These are phyloP conservation scores for Neostethus bicornis DNA, from an alignment of 2,797 vertebrate species.

Conservation along the genomic window DNA sequence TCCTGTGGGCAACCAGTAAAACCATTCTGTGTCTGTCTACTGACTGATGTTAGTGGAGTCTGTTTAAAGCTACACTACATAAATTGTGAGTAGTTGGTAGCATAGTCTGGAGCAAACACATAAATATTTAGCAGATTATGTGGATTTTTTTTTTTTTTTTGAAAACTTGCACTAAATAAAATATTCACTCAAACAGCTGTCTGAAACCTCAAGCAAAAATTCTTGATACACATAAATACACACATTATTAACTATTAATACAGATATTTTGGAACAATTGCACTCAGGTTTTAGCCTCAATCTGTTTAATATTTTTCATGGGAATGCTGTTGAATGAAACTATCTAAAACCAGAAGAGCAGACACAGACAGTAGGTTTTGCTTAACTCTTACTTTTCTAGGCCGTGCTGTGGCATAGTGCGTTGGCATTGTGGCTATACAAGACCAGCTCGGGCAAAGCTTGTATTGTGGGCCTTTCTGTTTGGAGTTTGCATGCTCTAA, in stretches of 20 bases:
- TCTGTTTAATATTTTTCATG: constrained; percentile 4
- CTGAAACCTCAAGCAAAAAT: constrained; percentile 32
- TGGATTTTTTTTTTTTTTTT: constrained; percentile 32
- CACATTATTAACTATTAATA: constrained; percentile 35
- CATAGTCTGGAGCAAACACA: constrained; percentile 21
- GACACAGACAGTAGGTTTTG: neutral
- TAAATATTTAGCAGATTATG: constrained; percentile 67
- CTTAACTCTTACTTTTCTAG: neutral
- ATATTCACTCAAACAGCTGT: constrained; percentile 44
- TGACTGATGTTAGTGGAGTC: constrained; percentile 16
- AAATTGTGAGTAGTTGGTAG: constrained; percentile 22
- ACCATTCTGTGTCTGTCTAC: constrained; percentile 1
- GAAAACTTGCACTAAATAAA: constrained; percentile 62
- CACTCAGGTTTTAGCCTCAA: constrained; percentile 1
- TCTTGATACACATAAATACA: constrained; percentile 6
- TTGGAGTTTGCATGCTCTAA: no score
- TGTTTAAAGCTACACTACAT: constrained; percentile 18
- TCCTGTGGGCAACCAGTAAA: constrained; percentile 6
- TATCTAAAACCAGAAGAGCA: constrained; percentile 10
- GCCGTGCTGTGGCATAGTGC: no score
- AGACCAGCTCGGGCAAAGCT: no score
- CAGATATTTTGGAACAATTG: constrained; percentile 14
- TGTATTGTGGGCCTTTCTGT: no score
- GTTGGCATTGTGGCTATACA: no score
- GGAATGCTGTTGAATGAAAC: constrained; percentile 12